These are phyloP conservation scores for Monodelphis domestica DNA, from an alignment of 2,797 vertebrate genomes.

Conservation along the genomic window DNA sequence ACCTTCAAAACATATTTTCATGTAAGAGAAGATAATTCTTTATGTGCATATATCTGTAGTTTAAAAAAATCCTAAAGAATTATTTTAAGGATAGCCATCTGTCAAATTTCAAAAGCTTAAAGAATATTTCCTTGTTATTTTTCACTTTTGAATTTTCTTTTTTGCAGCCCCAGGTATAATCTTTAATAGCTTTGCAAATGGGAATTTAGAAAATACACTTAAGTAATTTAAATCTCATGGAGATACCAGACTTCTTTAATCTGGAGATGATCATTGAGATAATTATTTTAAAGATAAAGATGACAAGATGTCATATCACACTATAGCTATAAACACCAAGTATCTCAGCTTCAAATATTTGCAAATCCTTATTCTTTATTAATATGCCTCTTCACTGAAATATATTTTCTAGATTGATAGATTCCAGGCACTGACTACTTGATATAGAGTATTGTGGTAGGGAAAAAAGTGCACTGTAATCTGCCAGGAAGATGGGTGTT, in stretches of 20 bases:
- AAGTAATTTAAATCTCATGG: conserved; percentile 44
- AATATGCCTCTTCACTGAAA: conserved; percentile 51
- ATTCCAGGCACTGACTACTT: conserved; percentile 44
- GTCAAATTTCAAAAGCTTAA: conserved; percentile 70
- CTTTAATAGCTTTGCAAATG: conserved; percentile 56
- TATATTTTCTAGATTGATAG: conserved; percentile 43
- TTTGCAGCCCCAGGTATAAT: background rate
- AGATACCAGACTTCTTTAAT: conserved; percentile 27
- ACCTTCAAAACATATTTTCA: conserved; percentile 67
- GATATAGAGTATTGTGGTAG: background rate
- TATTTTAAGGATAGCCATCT: conserved; percentile 77
- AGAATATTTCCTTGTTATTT: conserved; percentile 57
- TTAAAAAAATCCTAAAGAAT: too few species aligned
- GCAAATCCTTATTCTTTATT: conserved; percentile 15
- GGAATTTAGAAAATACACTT: conserved; percentile 45
- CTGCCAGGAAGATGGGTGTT: background rate
- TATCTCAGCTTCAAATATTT: conserved; percentile 54
- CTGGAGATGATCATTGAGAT: background rate
- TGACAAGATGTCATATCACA: background rate
- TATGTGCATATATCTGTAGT: background rate
- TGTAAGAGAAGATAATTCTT: background rate
- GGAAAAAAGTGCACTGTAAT: background rate
- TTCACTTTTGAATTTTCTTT: conserved; percentile 54
- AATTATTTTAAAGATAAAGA: conserved; percentile 1
- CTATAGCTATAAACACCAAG: conserved; percentile 14